These are phyloP conservation scores for Vidua chalybeata DNA, from an alignment of 2,113 vertebrate genomes.

Conservation along the genomic window DNA sequence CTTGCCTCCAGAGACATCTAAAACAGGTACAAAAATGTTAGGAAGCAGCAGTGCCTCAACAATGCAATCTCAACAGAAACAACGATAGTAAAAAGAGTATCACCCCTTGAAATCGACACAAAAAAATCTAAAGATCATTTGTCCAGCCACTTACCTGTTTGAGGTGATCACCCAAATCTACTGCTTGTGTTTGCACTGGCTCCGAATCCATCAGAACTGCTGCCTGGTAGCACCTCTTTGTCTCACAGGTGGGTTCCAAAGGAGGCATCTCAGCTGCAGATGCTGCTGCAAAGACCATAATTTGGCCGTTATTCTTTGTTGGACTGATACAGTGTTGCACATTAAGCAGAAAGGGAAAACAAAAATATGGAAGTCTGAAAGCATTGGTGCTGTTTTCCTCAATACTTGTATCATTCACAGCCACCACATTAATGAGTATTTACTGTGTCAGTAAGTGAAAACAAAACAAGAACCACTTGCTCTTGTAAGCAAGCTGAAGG, in stretches of 20 bases:
- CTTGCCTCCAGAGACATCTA: not conserved
- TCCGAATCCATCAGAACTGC: not conserved
- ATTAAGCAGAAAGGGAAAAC: slow-evolving; percentile 10
- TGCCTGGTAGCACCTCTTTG: not conserved
- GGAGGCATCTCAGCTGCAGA: not conserved
- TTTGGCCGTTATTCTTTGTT: not conserved
- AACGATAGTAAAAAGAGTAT: not conserved
- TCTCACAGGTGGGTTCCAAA: not conserved
- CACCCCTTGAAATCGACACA: rapidly evolving
- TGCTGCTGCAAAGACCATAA: not conserved
- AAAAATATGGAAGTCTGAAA: not conserved
- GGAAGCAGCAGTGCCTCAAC: not conserved
- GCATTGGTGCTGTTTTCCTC: not conserved
- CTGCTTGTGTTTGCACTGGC: not conserved
- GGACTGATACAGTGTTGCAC: not conserved
- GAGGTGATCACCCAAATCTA: not conserved
- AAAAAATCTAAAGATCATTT: not conserved
- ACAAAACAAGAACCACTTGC: not conserved
- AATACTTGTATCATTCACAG: not conserved
- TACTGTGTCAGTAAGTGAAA: not conserved
- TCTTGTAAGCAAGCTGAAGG: not conserved
- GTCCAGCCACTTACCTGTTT: slow-evolving; percentile 53
- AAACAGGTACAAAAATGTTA: not conserved
- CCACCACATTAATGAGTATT: not conserved
- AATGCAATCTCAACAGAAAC: not conserved